Conservation (phyloP, 2,797 vertebrate species). For the Hephaestus fuliginosus region DNA sequence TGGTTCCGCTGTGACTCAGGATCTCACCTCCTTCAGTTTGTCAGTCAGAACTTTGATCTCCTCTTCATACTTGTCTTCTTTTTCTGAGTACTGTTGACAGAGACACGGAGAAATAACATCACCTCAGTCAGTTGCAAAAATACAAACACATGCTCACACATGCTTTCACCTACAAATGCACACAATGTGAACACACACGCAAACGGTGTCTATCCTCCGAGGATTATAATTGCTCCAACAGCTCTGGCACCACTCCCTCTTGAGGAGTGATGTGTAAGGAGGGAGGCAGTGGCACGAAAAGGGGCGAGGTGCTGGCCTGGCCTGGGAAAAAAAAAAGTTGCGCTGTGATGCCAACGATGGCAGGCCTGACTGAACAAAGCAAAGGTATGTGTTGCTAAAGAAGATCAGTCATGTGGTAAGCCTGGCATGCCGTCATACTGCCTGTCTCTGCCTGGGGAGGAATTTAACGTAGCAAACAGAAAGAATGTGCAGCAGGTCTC, state of each 20-base stretch:
- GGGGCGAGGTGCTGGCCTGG: conserved; percentile 25
- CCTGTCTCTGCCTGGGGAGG: conserved; percentile 59
- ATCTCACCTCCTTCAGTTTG: conserved; percentile 89
- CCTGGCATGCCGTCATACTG: conserved; percentile 49
- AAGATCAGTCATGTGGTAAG: conserved; percentile 49
- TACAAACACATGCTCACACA: neutral
- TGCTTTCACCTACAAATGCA: conserved; percentile 12
- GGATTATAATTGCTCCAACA: neutral
- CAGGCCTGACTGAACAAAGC: conserved; percentile 41
- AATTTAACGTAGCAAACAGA: conserved; percentile 38
- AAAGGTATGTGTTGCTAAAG: conserved; percentile 12
- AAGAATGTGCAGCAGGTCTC: conserved; percentile 50
- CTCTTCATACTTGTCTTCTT: conserved; percentile 99
- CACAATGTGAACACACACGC: conserved; percentile 13
- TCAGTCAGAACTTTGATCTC: conserved; percentile 96
- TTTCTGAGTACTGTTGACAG: conserved; percentile 94
- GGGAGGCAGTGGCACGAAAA: neutral
- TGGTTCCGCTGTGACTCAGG: neutral
- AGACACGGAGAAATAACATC: conserved; percentile 25
- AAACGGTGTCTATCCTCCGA: neutral
- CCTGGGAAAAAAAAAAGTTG: conserved; percentile 59
- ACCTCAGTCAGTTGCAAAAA: conserved; percentile 7
- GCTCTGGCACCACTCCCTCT: conserved; percentile 29
- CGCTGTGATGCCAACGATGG: conserved; percentile 36
- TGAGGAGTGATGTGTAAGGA: neutral